Evolutionary conservation across 23 tunicate species (phyloP), one percentile per base, ranked within the genome.

Genomic region (Halocynthia aurantium): DNA sequence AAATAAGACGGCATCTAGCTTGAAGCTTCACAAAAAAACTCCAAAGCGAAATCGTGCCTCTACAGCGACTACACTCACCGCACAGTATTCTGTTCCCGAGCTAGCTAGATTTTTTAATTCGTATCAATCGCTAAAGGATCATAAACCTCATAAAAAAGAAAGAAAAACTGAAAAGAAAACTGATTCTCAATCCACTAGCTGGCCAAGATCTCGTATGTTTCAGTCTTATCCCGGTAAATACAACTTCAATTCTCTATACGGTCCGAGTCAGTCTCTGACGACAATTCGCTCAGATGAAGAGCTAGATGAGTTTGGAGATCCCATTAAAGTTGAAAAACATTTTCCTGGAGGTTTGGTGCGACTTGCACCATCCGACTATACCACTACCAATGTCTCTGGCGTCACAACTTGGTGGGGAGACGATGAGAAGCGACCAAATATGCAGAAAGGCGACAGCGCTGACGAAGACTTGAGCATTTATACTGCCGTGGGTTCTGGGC

Each of bases 301-400:
- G 18, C 65, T 62, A 15, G 80, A 82, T 54, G 70, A 61, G n/a
- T 82, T 62, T 63, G 77, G 80, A 15, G 61, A 67, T 15, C 73
- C 63, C 7, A 17, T 17, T 18, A 50, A 19, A 11, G 10, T 20
- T 7, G 51, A 62, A 71, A 71, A 57, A 31, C 78, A 58, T 11
- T 75, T 86, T 81, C 85, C 85, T 6, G 58, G 70, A 21, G 81
- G 77, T 8, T 53, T 81, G 54, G 50, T 86, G 0, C 75, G 75
- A 55, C 8, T 69, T 18, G 91, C 81, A 0, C 68, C 81, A 61
- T 53, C 68, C 77, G 86, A 87, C 62, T 87, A 69, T 72, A 77
- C 93, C 0, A 80, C 93, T 7, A 87, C 93, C 49, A 87, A 87
- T 67, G 72, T 87, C 6, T 87, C 93, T 19, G 60, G 50, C 22